phyloP scores from a whole-genome alignment of 2,888 invertebrate genomes.

The Atherix ibis region DNA sequence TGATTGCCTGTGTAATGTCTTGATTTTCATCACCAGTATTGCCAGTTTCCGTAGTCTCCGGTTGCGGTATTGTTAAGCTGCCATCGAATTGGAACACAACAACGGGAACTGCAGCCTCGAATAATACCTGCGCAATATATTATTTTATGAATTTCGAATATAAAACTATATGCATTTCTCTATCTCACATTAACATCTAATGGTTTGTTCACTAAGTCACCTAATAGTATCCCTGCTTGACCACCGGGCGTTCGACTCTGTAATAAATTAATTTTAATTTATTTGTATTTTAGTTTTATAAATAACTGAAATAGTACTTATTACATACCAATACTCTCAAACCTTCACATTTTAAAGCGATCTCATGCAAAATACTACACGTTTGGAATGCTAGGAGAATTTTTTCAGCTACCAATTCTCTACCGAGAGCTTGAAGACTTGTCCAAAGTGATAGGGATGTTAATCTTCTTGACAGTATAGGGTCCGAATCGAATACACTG shows the following conservation, averaged over 20 bases:
- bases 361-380: constrained; percentile 39
- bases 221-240: constrained; percentile 46
- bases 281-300: background rate
- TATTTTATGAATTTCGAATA: background rate
- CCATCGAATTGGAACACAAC: constrained; percentile 74
- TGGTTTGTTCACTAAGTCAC: constrained; percentile 44
- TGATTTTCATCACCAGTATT: constrained; percentile 17
- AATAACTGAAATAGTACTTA: background rate
- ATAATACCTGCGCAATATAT: constrained; percentile 32
- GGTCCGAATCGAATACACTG: constrained; percentile 31
- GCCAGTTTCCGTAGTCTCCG: constrained; percentile 30
- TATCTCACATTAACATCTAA: constrained; percentile 40
- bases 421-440: constrained; percentile 54
- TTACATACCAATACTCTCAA: constrained; percentile 52
- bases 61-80: constrained; percentile 22
- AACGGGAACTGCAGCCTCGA: constrained; percentile 66
- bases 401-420: constrained; percentile 52
- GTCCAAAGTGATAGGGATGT: constrained; percentile 76
- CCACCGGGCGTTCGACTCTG: constrained; percentile 69
- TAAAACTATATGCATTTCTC: background rate
- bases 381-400: constrained; percentile 61
- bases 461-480: constrained; percentile 37
- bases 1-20: constrained; percentile 14
- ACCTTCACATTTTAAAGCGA: constrained; percentile 41
- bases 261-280: constrained; percentile 2